Evolutionary conservation across 1,140 invertebrate genomes (phyloP), one percentile per base, ranked within the genome.

Genomic region (Diprion similis): DNA sequence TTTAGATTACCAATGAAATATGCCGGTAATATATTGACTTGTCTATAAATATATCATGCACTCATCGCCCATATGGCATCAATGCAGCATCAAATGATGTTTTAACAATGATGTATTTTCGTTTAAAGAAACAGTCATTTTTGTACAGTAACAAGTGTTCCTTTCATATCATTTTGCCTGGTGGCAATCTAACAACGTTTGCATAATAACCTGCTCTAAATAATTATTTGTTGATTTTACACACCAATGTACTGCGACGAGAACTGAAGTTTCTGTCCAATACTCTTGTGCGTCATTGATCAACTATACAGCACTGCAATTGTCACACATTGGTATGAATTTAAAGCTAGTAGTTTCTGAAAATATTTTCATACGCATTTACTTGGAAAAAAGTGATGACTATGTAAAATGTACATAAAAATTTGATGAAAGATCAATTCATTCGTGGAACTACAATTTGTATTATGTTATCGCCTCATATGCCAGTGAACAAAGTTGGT

Each of bases 91-190:
- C 24, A 6, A 37, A 3, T 37, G 24, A 19, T 68, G 18, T 45
- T 68, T 68, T 9, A 68, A 68, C 66, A 68, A 68, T 19, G 7
- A 17, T 68, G 11, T 68, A 68, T 68, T 68, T 17, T 19, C 37
- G 8, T 18, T 68, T 68, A 4, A 68, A 68, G 66, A 19, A 68
- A 15, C 66, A 68, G 66, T 68, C 66, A n/a, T 68, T 68, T 68
- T 45, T 68, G 37, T 68, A 68, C 11, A 68, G 7, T 68, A 19
- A 68, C 66, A 17, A 64, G 66, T 68, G 66, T 68, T 68, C 37
- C 66, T 68, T 68, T 13, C 10, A 68, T 68, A 68, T 8, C 18
- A 13, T 59, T 59, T 8, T 37, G 24, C 24, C 24, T 45, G 18
- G 10, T 19, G 37, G 18, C 66, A 68, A 11, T 68, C 37, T 68